Evolutionary conservation across 2,113 vertebrate species (phyloP), one percentile per base, ranked within the genome.

Genomic region (Cottus gobio): DNA sequence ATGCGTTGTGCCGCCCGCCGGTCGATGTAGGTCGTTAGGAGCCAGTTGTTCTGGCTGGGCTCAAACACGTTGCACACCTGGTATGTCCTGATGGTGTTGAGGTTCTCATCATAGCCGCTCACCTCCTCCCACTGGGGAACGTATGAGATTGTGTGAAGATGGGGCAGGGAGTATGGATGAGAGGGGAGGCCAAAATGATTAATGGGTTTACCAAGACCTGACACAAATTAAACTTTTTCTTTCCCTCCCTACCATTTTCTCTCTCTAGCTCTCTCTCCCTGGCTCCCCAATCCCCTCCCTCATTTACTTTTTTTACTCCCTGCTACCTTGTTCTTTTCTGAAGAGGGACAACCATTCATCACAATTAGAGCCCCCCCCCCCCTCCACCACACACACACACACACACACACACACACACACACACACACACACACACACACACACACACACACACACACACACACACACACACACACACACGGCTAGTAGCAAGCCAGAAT

Each of bases 31-130:
- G 96, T 99, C 39, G 97, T 99, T 79, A 98, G 97, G 24, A 99
- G 96, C 98, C 98, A 99, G 93, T 99, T 99, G 95, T 99, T 99
- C 94, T 99, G 98, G 92, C 97, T 99, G 89, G 98, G 96, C 87
- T 99, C 98, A 57, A 99, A 99, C 87, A 99, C 98, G 0, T 99
- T 99, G 95, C 98, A 99, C 90, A 99, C 98, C 94, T 99, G 98
- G 92, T 98, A 98, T 0, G 97, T 98, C 73, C 97, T 95, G 93
- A 98, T 98, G 90, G 97, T 98, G 94, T 98, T 98, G 87, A 98
- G 96, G 93, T 97, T 97, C 91, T 99, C 97, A 82, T 99, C 97
- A 3, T 98, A 98, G 90, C 97, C 97, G 3, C 97, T 98, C 91
- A 99, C 97, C 94, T 98, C 97, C 94, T 99, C 97, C 97, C 97